Conservation (phyloP, 2,888 invertebrate genomes). For the Elmis aenea region DNA sequence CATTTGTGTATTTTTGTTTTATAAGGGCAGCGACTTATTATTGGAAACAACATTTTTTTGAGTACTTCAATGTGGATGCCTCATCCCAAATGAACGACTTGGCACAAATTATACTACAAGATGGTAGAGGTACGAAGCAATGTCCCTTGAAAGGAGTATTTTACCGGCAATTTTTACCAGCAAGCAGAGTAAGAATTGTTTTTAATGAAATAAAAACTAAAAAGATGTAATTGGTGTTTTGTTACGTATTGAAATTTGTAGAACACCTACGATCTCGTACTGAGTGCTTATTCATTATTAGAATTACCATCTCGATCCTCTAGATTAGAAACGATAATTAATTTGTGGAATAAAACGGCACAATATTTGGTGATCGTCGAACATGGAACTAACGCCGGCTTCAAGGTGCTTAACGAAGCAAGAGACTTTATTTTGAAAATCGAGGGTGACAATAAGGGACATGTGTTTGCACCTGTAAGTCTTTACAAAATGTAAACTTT, state of each 20-base stretch:
- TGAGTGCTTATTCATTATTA: conserved; percentile 75
- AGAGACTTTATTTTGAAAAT: conserved; percentile 71
- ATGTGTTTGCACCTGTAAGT: conserved; percentile 74
- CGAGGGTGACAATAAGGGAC: conserved; percentile 46
- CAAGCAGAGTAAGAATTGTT: conserved; percentile 47
- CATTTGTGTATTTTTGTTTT: too few relatives aligned
- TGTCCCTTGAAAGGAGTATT: conserved; percentile 58
- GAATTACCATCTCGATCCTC: conserved; percentile 66
- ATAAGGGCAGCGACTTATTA: conserved; percentile 60
- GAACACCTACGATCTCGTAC: conserved; percentile 72
- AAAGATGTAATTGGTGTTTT: conserved; percentile 14
- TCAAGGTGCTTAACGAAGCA: conserved; percentile 76
- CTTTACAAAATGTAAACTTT: conserved; percentile 15
- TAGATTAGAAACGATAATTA: conserved; percentile 65
- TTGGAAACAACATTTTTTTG: conserved; percentile 69
- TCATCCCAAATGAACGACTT: conserved; percentile 80
- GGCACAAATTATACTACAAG: conserved; percentile 63
- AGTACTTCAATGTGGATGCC: conserved; percentile 81
- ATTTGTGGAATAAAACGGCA: conserved; percentile 82
- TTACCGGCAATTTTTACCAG: conserved; percentile 78
- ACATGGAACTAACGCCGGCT: conserved; percentile 77
- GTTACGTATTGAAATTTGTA: too few relatives aligned
- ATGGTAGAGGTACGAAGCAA: conserved; percentile 59
- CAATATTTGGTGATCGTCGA: conserved; percentile 80
- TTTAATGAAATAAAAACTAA: conserved; percentile 8